A percentile compares a stretch with the other conserved stretches of the same genome.
These are phyloP conservation scores for Trichogramma evanescens DNA, from an alignment of 2,888 invertebrate species.

Conservation along the genomic window DNA sequence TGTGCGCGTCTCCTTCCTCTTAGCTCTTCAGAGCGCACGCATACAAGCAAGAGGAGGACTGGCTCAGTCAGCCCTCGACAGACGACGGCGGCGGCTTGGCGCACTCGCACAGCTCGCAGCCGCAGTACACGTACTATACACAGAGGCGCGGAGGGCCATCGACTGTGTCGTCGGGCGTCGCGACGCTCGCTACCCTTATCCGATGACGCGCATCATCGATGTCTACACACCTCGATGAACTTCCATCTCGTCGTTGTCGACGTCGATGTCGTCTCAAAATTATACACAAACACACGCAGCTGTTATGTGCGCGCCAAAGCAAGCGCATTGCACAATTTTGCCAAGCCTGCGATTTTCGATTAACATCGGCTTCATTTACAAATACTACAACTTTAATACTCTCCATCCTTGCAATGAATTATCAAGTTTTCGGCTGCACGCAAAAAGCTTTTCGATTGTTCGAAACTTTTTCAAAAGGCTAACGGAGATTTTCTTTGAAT, in stretches of 20 bases:
- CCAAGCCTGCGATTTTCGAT: no score
- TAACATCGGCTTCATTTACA: no score
- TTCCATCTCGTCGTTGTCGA: not conserved
- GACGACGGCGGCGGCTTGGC: constrained; percentile 4
- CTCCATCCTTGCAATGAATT: no score
- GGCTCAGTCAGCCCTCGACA: constrained; percentile 4
- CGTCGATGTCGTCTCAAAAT: constrained; percentile 10
- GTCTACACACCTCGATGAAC: constrained; percentile 3
- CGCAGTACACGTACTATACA: not conserved
- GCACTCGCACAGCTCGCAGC: not conserved
- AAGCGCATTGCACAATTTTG: no score
- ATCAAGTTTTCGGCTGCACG: no score
- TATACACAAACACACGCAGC: constrained; percentile 4
- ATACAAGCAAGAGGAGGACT: not conserved
- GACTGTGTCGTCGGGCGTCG: not conserved
- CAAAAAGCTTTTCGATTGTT: no score
- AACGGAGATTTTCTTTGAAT: no score
- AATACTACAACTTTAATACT: no score
- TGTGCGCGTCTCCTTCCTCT: not conserved
- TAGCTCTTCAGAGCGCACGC: not conserved
- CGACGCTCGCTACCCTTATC: constrained; percentile 2
- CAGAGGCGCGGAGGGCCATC: not conserved
- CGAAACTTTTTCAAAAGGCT: no score
- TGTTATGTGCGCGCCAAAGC: not conserved
- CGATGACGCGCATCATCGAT: constrained; percentile 21